Evolutionary conservation across 2,113 vertebrate species (phyloP).

Genomic region (Butorides virescens): DNA sequence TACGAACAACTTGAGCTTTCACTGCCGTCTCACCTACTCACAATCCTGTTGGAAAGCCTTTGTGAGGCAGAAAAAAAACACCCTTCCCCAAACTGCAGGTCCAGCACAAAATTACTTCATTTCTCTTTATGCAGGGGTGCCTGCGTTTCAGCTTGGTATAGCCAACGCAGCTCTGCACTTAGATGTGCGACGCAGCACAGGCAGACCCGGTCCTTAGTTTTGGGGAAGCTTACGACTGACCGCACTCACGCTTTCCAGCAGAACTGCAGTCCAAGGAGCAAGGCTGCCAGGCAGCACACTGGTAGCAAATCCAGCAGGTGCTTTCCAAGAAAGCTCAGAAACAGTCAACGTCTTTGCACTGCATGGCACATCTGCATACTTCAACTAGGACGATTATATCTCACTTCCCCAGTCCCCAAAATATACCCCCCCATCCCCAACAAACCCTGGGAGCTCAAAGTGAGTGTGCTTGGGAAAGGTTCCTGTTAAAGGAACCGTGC

Average conservation of each 20-base stretch:
- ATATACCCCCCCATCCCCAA: too few relatives aligned
- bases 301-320: too few relatives aligned
- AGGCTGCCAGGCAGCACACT: too few relatives aligned
- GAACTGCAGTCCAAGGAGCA: background rate
- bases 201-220: too few relatives aligned
- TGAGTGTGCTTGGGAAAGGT: background rate
- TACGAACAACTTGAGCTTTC: fast-evolving
- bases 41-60: background rate
- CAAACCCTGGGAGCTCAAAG: background rate
- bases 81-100: background rate
- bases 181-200: fast-evolving
- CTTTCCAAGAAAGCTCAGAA: background rate
- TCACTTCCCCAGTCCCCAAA: background rate
- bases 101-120: background rate
- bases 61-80: background rate
- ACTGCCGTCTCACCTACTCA: background rate
- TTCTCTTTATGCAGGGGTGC: too few relatives aligned
- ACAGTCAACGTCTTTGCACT: background rate
- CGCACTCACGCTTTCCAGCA: background rate
- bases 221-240: background rate
- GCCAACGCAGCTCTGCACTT: background rate
- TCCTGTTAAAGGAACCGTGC: background rate
- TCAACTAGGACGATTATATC: background rate
- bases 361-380: fast-evolving
- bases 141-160: background rate